Evolutionary conservation across 2,888 invertebrate genomes (phyloP).

Genomic region (Macropis europaea): DNA sequence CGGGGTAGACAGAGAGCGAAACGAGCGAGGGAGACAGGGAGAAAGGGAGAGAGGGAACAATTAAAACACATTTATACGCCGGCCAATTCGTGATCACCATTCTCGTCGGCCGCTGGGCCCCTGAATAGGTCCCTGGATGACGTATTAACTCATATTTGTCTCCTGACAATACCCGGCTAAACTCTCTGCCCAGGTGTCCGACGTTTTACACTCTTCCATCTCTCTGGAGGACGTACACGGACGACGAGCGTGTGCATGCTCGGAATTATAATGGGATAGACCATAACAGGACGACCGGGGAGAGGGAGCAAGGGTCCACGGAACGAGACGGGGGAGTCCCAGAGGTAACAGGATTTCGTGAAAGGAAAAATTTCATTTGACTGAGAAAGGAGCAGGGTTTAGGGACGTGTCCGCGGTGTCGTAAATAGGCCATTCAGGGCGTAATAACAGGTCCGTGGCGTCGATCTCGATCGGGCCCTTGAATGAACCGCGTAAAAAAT

Average conservation of each 20-base stretch:
- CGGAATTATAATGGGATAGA: constrained; percentile 68
- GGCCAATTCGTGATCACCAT: constrained; percentile 74
- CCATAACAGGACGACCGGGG: constrained; percentile 60
- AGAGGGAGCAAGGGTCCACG: constrained; percentile 45
- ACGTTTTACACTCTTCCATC: constrained; percentile 73
- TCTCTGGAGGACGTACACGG: constrained; percentile 61
- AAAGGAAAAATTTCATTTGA: constrained; percentile 53
- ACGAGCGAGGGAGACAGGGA: constrained; percentile 24
- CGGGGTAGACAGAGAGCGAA: constrained; percentile 21
- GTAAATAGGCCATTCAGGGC: not conserved
- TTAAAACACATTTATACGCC: constrained; percentile 76
- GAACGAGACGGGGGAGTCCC: constrained; percentile 42
- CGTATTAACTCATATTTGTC: constrained; percentile 79
- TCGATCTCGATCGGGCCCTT: not conserved
- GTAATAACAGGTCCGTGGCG: not conserved
- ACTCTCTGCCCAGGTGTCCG: constrained; percentile 75
- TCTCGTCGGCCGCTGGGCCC: constrained; percentile 63
- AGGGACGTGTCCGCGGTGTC: not conserved
- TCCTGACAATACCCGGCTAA: constrained; percentile 74
- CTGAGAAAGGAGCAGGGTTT: not conserved
- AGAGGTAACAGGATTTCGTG: constrained; percentile 53
- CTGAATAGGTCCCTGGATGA: constrained; percentile 74
- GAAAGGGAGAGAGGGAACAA: constrained; percentile 63
- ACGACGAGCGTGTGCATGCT: constrained; percentile 58
- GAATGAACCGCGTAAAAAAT: not conserved